A percentile compares a stretch with the other conserved stretches of the same genome.
phyloP scores from a whole-genome alignment of 35 echinoderm and acorn worm genomes.

The Hemicentrotus pulcherrimus region DNA sequence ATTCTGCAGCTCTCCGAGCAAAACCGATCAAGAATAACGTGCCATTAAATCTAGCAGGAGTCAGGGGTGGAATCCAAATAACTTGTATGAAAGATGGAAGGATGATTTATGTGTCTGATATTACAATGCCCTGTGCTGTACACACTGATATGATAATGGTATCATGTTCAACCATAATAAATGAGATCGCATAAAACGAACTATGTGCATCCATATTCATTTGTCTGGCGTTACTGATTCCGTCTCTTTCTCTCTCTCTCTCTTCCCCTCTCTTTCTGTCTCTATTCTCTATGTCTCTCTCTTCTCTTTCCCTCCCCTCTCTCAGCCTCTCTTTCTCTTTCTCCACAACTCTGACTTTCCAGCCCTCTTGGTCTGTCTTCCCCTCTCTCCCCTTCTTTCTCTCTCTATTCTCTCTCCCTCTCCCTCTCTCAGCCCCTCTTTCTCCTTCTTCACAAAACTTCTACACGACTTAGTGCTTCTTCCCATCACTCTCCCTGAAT shows the following conservation, averaged over 20 bases:
- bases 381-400: background rate
- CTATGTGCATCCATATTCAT: constrained; percentile 1
- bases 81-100: background rate
- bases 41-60: background rate
- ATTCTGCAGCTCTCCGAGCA: background rate
- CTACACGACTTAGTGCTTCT: background rate
- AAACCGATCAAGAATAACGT: background rate
- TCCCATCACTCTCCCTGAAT: background rate
- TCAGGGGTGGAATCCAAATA: background rate
- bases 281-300: background rate
- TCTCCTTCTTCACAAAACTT: background rate
- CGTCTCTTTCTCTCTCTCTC: background rate
- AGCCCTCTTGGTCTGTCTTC: background rate
- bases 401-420: background rate
- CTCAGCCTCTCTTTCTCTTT: background rate
- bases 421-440: background rate
- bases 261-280: background rate
- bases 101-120: background rate
- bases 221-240: background rate
- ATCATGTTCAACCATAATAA: constrained; percentile 27
- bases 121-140: background rate
- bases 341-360: background rate
- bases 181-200: constrained; percentile 1
- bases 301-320: background rate
- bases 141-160: background rate